Evolutionary conservation across 2,113 vertebrate species (phyloP).

Genomic region (Ovibos moschatus): DNA sequence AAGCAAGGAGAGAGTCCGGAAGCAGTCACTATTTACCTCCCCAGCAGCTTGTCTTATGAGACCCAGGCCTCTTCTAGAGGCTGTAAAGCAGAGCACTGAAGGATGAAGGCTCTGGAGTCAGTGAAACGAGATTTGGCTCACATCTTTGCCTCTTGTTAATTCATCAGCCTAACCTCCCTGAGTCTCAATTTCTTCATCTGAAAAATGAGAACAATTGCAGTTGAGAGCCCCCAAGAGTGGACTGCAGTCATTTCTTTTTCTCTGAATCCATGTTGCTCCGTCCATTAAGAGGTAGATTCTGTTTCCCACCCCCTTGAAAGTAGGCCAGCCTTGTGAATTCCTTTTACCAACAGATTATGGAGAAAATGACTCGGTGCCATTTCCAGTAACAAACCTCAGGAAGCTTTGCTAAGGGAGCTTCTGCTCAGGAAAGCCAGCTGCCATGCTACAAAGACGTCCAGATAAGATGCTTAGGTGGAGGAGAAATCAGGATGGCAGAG

Average conservation of each 20-base stretch:
- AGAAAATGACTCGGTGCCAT: neutral
- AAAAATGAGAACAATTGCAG: neutral
- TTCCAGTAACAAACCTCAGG: neutral
- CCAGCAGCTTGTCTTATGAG: too few relatives aligned
- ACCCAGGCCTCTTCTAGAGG: neutral
- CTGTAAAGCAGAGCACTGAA: neutral
- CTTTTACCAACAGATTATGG: neutral
- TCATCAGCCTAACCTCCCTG: neutral
- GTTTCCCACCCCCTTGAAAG: neutral
- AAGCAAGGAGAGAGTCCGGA: neutral
- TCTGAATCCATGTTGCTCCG: neutral
- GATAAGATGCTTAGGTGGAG: neutral
- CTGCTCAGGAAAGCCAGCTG: neutral
- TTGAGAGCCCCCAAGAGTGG: neutral
- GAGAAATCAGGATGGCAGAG: neutral
- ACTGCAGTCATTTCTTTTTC: neutral
- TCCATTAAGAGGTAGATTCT: neutral
- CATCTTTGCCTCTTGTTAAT: neutral
- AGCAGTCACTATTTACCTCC: neutral
- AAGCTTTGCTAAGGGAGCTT: neutral
- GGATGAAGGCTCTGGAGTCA: neutral
- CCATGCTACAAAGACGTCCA: neutral
- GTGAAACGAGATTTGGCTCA: neutral
- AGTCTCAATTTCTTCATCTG: neutral
- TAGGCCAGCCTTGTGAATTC: neutral